phyloP scores from a whole-genome alignment of 2,113 vertebrate species.

The Pteropus alecto region DNA sequence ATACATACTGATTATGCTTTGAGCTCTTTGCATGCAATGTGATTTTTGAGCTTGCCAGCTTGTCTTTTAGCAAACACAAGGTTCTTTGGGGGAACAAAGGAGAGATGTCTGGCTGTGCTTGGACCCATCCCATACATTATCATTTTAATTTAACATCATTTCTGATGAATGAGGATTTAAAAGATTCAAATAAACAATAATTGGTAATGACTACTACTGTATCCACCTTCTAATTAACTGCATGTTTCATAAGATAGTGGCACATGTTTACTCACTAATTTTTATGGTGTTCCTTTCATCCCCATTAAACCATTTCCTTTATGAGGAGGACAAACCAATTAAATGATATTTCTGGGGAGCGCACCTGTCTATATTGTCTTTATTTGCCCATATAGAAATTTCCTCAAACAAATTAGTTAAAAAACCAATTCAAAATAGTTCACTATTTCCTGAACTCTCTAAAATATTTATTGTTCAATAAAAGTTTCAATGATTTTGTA shows the following conservation, averaged over 20 bases:
- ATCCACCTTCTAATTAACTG: neutral
- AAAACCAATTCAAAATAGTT: conserved; percentile 2
- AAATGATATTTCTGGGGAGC: neutral
- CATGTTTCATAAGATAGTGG: neutral
- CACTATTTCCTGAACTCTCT: conserved; percentile 16
- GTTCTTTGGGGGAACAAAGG: neutral
- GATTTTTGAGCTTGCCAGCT: neutral
- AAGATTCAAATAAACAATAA: neutral
- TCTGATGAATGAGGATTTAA: neutral
- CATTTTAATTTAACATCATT: neutral
- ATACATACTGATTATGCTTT: neutral
- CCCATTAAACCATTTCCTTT: neutral
- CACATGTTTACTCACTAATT: conserved; percentile 5
- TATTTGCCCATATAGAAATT: neutral
- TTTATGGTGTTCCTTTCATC: neutral
- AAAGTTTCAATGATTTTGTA: conserved; percentile 43
- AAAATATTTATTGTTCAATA: conserved; percentile 48
- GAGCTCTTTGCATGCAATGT: neutral
- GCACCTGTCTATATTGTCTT: neutral
- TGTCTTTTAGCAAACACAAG: neutral
- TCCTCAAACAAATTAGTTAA: neutral
- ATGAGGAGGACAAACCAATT: neutral
- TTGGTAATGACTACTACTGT: neutral
- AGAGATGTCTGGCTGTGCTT: neutral
- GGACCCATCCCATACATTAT: neutral